Evolutionary conservation across 2,113 vertebrate species (phyloP).

Genomic region (Excalfactoria chinensis): DNA sequence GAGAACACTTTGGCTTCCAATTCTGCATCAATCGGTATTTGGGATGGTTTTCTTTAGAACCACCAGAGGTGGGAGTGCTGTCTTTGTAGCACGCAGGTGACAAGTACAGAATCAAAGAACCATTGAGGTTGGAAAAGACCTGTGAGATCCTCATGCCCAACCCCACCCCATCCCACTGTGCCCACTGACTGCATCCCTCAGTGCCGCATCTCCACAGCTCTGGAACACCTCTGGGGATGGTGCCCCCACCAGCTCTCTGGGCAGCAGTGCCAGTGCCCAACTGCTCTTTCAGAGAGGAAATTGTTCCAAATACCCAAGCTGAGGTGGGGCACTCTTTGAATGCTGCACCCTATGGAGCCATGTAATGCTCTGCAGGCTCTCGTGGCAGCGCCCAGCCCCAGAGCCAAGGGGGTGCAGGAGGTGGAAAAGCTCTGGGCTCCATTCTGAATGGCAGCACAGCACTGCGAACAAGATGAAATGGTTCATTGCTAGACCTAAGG

Average conservation of each 20-base stretch:
- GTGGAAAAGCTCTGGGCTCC: not conserved
- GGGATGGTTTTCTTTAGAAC: not conserved
- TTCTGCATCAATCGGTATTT: not conserved
- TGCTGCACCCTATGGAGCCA: no score
- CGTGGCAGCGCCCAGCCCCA: no score
- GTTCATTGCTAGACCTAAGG: not conserved
- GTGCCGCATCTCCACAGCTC: not conserved
- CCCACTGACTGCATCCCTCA: not conserved
- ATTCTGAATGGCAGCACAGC: not conserved
- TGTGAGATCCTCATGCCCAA: not conserved
- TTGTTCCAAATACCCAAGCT: no score
- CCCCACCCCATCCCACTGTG: no score
- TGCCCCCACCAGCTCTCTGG: no score
- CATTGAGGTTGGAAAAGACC: not conserved
- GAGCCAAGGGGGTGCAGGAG: no score
- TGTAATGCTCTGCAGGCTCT: no score
- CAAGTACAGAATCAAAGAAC: not conserved
- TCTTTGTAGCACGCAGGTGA: not conserved
- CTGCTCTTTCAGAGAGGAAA: no score
- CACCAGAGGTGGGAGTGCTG: not conserved
- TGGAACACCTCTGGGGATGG: no score
- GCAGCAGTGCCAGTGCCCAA: no score
- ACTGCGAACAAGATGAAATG: not conserved
- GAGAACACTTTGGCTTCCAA: constrained; percentile 31
- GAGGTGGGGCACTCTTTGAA: no score